phyloP scores from a whole-genome alignment of 2,888 invertebrate species.

The Andrena trimmerana region DNA sequence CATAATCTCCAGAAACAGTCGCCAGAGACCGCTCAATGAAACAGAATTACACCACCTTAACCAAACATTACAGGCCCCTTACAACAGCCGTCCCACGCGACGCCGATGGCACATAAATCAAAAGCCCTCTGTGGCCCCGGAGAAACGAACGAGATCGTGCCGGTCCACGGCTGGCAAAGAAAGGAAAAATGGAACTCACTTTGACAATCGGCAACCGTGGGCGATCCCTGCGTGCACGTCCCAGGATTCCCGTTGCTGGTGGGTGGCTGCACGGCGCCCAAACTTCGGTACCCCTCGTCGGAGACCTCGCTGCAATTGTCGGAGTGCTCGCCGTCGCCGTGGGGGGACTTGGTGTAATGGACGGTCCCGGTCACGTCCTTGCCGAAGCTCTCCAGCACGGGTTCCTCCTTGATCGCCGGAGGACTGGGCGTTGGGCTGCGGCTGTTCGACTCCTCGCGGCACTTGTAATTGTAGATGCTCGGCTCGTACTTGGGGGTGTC shows the following conservation, averaged over 20 bases:
- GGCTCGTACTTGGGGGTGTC: slow-evolving; percentile 82
- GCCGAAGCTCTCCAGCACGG: slow-evolving; percentile 72
- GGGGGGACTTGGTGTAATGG: slow-evolving; percentile 77
- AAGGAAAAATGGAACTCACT: slow-evolving; percentile 72
- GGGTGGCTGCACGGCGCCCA: slow-evolving; percentile 89
- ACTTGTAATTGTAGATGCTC: slow-evolving; percentile 82
- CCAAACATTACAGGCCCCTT: slow-evolving; percentile 27
- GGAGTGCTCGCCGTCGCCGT: slow-evolving; percentile 84
- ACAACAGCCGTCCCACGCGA: slow-evolving; percentile 41
- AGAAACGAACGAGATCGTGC: slow-evolving; percentile 31
- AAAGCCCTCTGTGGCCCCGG: background rate
- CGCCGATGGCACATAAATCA: slow-evolving; percentile 25
- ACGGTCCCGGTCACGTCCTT: slow-evolving; percentile 71
- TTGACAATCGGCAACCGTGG: slow-evolving; percentile 81
- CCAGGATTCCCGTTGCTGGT: slow-evolving; percentile 84
- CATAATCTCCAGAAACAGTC: background rate
- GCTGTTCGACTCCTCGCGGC: slow-evolving; percentile 80
- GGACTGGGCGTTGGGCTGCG: slow-evolving; percentile 78
- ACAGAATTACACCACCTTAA: slow-evolving; percentile 11
- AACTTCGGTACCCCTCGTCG: slow-evolving; percentile 93
- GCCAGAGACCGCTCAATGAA: slow-evolving; percentile 5
- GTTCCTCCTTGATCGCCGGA: slow-evolving; percentile 73
- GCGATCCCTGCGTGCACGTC: slow-evolving; percentile 74
- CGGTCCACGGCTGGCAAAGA: background rate
- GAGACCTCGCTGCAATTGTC: slow-evolving; percentile 94